These are phyloP conservation scores for Amphiprion clarkii DNA, from an alignment of 2,797 vertebrate genomes.

Conservation along the genomic window DNA sequence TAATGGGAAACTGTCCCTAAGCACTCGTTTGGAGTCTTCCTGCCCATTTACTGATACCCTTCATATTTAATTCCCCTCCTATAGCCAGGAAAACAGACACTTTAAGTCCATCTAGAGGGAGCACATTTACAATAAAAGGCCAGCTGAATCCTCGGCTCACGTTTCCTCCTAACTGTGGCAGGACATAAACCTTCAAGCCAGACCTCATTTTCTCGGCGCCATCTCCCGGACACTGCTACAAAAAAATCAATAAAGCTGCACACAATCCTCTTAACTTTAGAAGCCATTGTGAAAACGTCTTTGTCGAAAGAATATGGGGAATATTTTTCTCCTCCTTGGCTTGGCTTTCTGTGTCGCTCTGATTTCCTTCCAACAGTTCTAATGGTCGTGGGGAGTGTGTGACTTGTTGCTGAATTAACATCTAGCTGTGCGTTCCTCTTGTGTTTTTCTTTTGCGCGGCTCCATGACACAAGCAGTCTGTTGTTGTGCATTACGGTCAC, in stretches of 20 bases:
- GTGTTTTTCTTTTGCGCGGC: conserved; percentile 61
- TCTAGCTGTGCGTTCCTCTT: conserved; percentile 46
- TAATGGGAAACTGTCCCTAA: conserved; percentile 85
- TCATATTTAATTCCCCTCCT: conserved; percentile 83
- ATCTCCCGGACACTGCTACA: conserved; percentile 77
- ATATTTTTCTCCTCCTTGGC: conserved; percentile 46
- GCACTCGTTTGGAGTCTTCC: conserved; percentile 84
- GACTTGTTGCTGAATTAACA: conserved; percentile 66
- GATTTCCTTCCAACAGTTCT: conserved; percentile 20
- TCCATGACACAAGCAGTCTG: conserved; percentile 72
- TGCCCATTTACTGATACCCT: conserved; percentile 84
- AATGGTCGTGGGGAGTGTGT: conserved; percentile 1
- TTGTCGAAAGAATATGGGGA: conserved; percentile 61
- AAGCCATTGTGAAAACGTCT: conserved; percentile 75
- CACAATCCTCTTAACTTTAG: conserved; percentile 78
- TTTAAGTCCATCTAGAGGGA: conserved; percentile 83
- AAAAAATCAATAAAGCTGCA: conserved; percentile 86
- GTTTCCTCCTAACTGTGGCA: conserved; percentile 82
- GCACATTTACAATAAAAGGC: conserved; percentile 84
- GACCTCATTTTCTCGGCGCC: conserved; percentile 87
- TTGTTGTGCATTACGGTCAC: conserved; percentile 89
- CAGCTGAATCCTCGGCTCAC: conserved; percentile 81
- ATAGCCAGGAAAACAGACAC: conserved; percentile 85
- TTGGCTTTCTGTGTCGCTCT: conserved; percentile 22
- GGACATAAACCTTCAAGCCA: conserved; percentile 86